Percentiles rank a stretch among this genome's conserved stretches.
Evolutionary conservation across 2,888 invertebrate genomes (phyloP).

Genomic region (Ptychoptera contaminata): DNA sequence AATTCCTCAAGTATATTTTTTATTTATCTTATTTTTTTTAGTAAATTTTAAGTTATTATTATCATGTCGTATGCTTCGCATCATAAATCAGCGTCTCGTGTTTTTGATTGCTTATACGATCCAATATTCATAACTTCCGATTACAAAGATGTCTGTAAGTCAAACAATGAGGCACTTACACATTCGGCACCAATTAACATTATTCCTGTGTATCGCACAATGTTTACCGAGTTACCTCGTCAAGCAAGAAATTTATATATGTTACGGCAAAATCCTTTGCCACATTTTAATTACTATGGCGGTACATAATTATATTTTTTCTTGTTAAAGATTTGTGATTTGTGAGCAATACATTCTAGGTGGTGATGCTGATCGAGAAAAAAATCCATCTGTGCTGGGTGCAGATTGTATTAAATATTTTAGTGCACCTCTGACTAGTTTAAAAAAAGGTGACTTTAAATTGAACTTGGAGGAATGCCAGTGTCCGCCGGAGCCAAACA

Average conservation of each 20-base stretch:
- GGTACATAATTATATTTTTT: neutral
- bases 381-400: slow-evolving; percentile 13
- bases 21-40: neutral
- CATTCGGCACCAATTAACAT: slow-evolving; percentile 12
- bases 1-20: neutral
- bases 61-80: slow-evolving; percentile 14
- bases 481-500: neutral
- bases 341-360: slow-evolving; percentile 6
- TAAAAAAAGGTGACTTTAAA: neutral
- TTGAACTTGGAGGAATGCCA: neutral
- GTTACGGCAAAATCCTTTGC: slow-evolving; percentile 8
- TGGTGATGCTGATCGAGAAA: neutral
- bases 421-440: slow-evolving; percentile 5
- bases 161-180: slow-evolving; percentile 9
- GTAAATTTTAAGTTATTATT: neutral
- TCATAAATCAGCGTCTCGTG: slow-evolving; percentile 8
- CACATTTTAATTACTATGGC: slow-evolving; percentile 8
- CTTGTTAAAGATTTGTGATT: neutral
- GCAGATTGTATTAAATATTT: slow-evolving; percentile 19
- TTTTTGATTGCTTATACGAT: slow-evolving; percentile 15
- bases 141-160: slow-evolving; percentile 11
- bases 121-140: slow-evolving; percentile 11
- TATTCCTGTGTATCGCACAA: slow-evolving; percentile 11
- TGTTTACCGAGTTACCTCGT: slow-evolving; percentile 15
- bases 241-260: slow-evolving; percentile 9